Percentiles rank a stretch among this genome's conserved stretches.
Evolutionary conservation across 2,113 vertebrate species (phyloP).

Genomic region (Trogon surrucura): DNA sequence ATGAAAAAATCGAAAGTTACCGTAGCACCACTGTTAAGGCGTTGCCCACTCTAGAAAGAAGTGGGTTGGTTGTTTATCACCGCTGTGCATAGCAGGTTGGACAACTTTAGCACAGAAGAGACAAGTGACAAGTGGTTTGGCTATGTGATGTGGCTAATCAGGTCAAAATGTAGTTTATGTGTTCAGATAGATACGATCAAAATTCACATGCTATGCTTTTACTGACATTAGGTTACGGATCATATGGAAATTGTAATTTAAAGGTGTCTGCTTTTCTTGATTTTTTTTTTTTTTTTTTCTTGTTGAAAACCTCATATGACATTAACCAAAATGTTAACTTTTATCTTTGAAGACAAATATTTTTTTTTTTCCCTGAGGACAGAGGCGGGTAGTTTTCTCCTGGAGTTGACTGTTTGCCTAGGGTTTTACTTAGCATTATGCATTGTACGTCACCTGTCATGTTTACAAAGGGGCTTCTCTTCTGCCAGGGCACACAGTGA

Average conservation of each 20-base stretch:
- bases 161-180: not conserved
- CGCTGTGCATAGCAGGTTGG: not conserved
- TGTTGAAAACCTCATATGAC: not conserved
- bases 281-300: not conserved
- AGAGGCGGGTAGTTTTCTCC: not conserved
- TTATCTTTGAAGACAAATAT: not conserved
- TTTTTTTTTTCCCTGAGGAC: not conserved
- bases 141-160: not conserved
- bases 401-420: not conserved
- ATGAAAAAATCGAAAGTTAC: not conserved
- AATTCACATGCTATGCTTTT: not conserved
- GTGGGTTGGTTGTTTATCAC: not conserved
- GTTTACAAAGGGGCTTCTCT: not conserved
- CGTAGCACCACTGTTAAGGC: not conserved
- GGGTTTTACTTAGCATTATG: not conserved
- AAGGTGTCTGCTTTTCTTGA: not conserved
- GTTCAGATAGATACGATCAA: not conserved
- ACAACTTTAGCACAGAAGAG: not conserved
- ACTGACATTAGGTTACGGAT: not conserved
- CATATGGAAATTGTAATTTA: not conserved
- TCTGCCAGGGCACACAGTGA: not conserved
- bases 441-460: not conserved
- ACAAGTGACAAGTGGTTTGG: not conserved
- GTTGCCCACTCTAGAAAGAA: not conserved
- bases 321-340: not conserved